Evolutionary conservation across 2,888 invertebrate species (phyloP).

Genomic region (Yponomeuta sedellus): DNA sequence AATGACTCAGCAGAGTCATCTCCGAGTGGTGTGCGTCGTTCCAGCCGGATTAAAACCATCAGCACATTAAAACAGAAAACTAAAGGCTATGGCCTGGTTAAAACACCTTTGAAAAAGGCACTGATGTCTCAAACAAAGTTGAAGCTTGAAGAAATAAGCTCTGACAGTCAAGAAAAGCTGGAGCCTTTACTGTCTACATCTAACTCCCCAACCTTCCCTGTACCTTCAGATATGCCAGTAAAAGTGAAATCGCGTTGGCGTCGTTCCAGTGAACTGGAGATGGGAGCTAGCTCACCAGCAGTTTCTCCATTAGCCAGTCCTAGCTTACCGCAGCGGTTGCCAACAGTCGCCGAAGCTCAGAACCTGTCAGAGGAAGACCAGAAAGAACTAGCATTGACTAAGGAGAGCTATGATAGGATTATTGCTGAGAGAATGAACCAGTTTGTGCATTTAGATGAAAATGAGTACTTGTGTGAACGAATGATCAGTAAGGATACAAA

Average conservation of each 20-base stretch:
- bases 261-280: constrained; percentile 84
- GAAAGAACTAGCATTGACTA: constrained; percentile 38
- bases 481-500: constrained; percentile 93
- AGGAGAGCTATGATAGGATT: constrained; percentile 68
- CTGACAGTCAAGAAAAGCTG: constrained; percentile 68
- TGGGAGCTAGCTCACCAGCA: constrained; percentile 68
- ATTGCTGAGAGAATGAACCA: constrained; percentile 79
- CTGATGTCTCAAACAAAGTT: constrained; percentile 69
- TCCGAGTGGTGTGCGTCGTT: constrained; percentile 80
- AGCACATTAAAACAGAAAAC: constrained; percentile 81
- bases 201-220: constrained; percentile 60
- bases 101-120: constrained; percentile 68
- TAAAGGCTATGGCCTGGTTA: constrained; percentile 80
- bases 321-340: constrained; percentile 45
- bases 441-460: constrained; percentile 89
- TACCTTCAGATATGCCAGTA: constrained; percentile 79
- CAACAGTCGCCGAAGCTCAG: constrained; percentile 39
- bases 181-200: constrained; percentile 44
- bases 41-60: constrained; percentile 86
- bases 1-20: constrained; percentile 70
- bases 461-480: constrained; percentile 89
- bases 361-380: constrained; percentile 37
- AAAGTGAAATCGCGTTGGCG: constrained; percentile 89
- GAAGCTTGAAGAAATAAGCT: constrained; percentile 76
- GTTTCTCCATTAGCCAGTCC: constrained; percentile 61